Conservation (phyloP, 2,888 invertebrate species). For the Lasioglossum figueresi region DNA sequence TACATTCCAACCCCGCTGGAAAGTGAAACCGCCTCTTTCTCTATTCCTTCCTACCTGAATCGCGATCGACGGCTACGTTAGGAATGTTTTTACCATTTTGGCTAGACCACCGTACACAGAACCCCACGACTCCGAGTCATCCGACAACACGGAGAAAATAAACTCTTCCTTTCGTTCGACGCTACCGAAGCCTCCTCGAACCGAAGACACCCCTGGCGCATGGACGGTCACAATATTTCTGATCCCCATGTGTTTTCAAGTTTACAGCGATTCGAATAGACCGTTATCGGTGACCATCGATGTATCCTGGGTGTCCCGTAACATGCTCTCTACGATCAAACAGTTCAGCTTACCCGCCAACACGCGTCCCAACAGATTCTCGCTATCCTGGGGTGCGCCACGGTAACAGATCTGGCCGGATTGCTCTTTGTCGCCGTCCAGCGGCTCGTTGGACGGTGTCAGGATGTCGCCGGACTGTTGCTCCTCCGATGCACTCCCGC, state of each 20-base stretch:
- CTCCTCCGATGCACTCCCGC: constrained; percentile 81
- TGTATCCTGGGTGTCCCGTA: background rate
- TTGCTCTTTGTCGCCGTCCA: constrained; percentile 80
- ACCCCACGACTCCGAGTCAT: background rate
- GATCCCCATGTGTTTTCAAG: background rate
- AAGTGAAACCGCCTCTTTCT: constrained; percentile 83
- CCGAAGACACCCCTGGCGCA: background rate
- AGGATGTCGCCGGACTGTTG: constrained; percentile 80
- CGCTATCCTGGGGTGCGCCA: constrained; percentile 83
- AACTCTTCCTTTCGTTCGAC: constrained; percentile 49
- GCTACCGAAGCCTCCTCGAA: background rate
- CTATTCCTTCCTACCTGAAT: constrained; percentile 70
- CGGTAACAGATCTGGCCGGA: constrained; percentile 68
- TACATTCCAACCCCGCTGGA: constrained; percentile 83
- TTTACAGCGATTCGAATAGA: background rate
- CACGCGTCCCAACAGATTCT: constrained; percentile 86
- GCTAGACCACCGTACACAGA: constrained; percentile 8
- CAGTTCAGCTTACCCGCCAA: constrained; percentile 85
- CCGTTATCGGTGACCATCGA: background rate
- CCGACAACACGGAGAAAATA: constrained; percentile 17
- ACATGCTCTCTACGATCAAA: background rate
- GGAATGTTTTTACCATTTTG: constrained; percentile 51
- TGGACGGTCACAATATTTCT: background rate
- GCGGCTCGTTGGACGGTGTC: constrained; percentile 75
- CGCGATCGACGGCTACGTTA: constrained; percentile 54